phyloP scores from a whole-genome alignment of 2,113 vertebrate genomes.

The Mirounga angustirostris region DNA sequence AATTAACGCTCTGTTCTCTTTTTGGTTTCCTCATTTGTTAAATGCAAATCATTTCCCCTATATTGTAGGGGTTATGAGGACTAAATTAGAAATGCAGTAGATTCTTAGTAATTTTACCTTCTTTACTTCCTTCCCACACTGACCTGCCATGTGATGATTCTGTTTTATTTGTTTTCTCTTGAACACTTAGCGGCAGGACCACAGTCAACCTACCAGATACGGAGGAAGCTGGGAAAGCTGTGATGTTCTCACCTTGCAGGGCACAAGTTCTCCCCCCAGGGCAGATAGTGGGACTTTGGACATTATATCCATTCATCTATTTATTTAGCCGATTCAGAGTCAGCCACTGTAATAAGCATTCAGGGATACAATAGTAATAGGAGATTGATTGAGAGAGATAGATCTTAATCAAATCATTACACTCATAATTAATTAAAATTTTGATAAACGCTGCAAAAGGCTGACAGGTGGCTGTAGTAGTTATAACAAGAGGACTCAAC shows the following conservation, averaged over 20 bases:
- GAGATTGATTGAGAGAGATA: conserved; percentile 24
- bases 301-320: background rate
- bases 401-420: conserved; percentile 1
- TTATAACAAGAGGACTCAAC: background rate
- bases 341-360: background rate
- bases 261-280: background rate
- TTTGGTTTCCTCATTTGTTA: background rate
- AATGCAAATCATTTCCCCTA: background rate
- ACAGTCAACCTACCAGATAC: background rate
- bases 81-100: background rate
- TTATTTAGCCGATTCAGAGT: conserved; percentile 34
- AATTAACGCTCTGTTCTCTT: background rate
- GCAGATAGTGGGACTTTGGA: background rate
- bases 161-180: background rate
- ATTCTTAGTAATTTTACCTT: background rate
- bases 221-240: background rate
- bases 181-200: background rate
- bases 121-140: background rate
- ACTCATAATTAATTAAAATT: conserved; percentile 48
- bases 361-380: background rate
- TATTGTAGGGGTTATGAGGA: background rate
- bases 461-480: background rate
- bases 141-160: background rate
- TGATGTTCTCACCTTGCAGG: background rate
- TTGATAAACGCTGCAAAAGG: conserved; percentile 20